Evolutionary conservation across 2,888 invertebrate genomes (phyloP).

Genomic region (Folsomia candida): DNA sequence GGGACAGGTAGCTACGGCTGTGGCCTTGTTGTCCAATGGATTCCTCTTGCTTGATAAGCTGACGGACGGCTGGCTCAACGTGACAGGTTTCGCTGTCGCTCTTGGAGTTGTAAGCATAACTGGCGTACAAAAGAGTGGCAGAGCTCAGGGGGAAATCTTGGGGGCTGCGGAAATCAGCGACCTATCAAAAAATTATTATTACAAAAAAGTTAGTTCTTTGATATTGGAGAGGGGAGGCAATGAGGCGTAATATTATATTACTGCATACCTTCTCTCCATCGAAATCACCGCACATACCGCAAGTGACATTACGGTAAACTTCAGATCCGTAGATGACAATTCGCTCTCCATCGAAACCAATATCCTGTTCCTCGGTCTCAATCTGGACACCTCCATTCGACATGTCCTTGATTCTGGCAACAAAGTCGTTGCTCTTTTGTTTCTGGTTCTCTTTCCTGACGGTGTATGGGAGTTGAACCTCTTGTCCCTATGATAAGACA

Average conservation of each 20-base stretch:
- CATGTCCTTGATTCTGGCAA: conserved; percentile 42
- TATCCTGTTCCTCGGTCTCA: conserved; percentile 38
- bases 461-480: conserved; percentile 39
- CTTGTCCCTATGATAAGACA: too few relatives aligned
- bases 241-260: too few relatives aligned
- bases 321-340: conserved; percentile 40
- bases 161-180: conserved; percentile 46
- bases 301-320: conserved; percentile 45
- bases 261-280: conserved; percentile 48
- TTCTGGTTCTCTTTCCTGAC: conserved; percentile 28
- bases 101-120: conserved; percentile 35
- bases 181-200: conserved; percentile 16
- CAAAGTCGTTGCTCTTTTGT: conserved; percentile 32
- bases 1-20: conserved; percentile 12
- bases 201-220: too few relatives aligned
- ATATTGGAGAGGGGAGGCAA: too few relatives aligned
- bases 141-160: conserved; percentile 46
- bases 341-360: conserved; percentile 44
- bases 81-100: conserved; percentile 34
- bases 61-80: conserved; percentile 28
- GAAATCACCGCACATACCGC: conserved; percentile 50
- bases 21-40: conserved; percentile 19
- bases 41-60: conserved; percentile 45
- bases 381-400: conserved; percentile 49
- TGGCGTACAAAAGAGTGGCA: conserved; percentile 46